A percentile compares a stretch with the other conserved stretches of the same genome.
Conservation (phyloP, 2,888 invertebrate species). For the Ophonus ardosiacus region DNA sequence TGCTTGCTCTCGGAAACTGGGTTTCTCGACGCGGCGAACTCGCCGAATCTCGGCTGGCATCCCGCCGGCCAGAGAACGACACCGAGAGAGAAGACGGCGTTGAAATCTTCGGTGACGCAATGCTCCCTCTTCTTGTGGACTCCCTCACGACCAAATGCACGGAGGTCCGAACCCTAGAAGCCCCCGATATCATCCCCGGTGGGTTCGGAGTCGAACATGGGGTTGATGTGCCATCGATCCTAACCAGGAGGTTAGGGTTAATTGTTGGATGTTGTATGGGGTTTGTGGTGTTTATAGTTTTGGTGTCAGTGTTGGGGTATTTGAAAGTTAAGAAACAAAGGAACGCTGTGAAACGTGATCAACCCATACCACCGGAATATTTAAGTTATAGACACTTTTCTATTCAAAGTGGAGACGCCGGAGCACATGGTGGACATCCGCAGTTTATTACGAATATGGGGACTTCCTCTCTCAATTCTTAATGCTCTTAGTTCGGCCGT, state of each 20-base stretch:
- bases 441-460: conserved; percentile 75
- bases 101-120: conserved; percentile 78
- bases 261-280: conserved; percentile 93
- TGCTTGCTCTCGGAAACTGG: conserved; percentile 91
- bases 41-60: conserved; percentile 77
- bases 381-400: conserved; percentile 88
- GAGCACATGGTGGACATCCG: conserved; percentile 73
- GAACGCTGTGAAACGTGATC: conserved; percentile 85
- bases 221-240: conserved; percentile 83
- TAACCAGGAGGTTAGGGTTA: conserved; percentile 88
- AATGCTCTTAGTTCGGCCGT: conserved; percentile 51
- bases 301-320: conserved; percentile 90
- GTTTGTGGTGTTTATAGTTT: conserved; percentile 89
- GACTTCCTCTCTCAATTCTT: conserved; percentile 72
- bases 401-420: conserved; percentile 81
- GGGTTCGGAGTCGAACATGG: conserved; percentile 74
- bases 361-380: conserved; percentile 86
- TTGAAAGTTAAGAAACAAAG: conserved; percentile 91
- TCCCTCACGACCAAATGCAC: conserved; percentile 87
- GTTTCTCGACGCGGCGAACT: conserved; percentile 75
- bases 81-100: conserved; percentile 72
- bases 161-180: conserved; percentile 85
- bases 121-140: conserved; percentile 81
- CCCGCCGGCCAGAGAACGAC: conserved; percentile 77
- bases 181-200: conserved; percentile 82